These are phyloP conservation scores for Pelodytes ibericus DNA, from an alignment of 2,797 vertebrate species.

Conservation along the genomic window DNA sequence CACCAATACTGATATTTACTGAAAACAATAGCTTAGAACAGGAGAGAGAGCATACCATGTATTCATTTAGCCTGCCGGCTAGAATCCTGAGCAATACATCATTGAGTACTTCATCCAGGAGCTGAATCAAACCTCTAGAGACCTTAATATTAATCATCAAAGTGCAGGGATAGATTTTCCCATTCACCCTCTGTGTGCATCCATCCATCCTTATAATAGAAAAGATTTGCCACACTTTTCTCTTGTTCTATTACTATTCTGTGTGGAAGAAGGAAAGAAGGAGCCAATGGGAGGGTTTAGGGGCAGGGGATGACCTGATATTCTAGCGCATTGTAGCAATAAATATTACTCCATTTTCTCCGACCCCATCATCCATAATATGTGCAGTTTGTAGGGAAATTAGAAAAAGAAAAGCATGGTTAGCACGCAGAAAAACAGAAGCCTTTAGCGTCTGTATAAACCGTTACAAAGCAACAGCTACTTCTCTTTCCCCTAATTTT, in stretches of 20 bases:
- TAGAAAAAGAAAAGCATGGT: slow-evolving; percentile 37
- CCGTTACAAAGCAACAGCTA: not conserved
- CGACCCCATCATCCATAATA: slow-evolving; percentile 21
- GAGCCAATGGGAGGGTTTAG: slow-evolving; percentile 25
- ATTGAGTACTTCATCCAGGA: slow-evolving; percentile 29
- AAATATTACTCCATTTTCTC: slow-evolving; percentile 34
- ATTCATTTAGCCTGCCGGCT: slow-evolving; percentile 22
- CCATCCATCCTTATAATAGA: slow-evolving; percentile 40
- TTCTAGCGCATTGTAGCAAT: slow-evolving; percentile 49
- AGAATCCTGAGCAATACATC: slow-evolving; percentile 5
- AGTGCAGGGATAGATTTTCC: slow-evolving; percentile 41
- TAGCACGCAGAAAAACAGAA: slow-evolving; percentile 7
- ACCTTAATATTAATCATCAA: slow-evolving; percentile 44
- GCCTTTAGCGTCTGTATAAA: not conserved
- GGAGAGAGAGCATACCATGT: not conserved
- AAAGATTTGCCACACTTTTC: slow-evolving; percentile 38
- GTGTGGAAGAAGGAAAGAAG: slow-evolving; percentile 35
- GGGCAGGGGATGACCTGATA: slow-evolving; percentile 19
- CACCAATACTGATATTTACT: too few relatives aligned
- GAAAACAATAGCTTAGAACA: too few relatives aligned
- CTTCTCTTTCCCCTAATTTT: not conserved
- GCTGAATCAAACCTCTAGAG: slow-evolving; percentile 12
- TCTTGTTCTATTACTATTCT: slow-evolving; percentile 45
- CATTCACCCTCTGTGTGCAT: slow-evolving; percentile 30
- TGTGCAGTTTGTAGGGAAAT: slow-evolving; percentile 36